Evolutionary conservation across 2,888 invertebrate species (phyloP).

Genomic region (Hedya salicella): DNA sequence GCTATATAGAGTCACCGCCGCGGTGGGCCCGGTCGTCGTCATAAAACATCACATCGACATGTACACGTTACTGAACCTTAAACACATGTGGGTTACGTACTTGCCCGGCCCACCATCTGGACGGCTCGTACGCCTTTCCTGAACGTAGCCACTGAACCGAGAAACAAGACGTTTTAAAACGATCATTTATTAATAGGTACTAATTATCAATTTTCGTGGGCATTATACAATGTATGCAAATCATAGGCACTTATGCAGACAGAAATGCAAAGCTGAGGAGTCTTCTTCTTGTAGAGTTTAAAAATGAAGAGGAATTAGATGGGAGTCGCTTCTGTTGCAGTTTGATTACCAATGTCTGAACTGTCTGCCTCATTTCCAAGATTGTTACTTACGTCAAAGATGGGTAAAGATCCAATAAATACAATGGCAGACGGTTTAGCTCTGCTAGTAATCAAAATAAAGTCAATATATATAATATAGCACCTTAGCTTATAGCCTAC

Average conservation of each 20-base stretch:
- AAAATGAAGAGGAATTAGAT: slow-evolving; percentile 46
- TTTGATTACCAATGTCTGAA: slow-evolving; percentile 40
- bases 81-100: slow-evolving; percentile 90
- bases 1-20: slow-evolving; percentile 69
- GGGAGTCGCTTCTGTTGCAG: slow-evolving; percentile 45
- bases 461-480: slow-evolving; percentile 40
- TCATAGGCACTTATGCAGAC: slow-evolving; percentile 65
- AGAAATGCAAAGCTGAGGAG: slow-evolving; percentile 73
- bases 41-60: slow-evolving; percentile 80
- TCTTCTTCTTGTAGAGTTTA: slow-evolving; percentile 50
- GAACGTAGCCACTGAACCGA: slow-evolving; percentile 98
- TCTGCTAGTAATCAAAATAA: slow-evolving; percentile 52
- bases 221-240: slow-evolving; percentile 63
- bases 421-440: slow-evolving; percentile 45
- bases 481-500: slow-evolving; percentile 44
- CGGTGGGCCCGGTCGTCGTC: slow-evolving; percentile 58
- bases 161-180: slow-evolving; percentile 76
- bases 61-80: slow-evolving; percentile 74
- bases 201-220: slow-evolving; percentile 61
- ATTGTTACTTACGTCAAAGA: slow-evolving; percentile 17
- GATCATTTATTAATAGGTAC: slow-evolving; percentile 56
- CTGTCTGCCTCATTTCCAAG: slow-evolving; percentile 40
- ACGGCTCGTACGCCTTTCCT: slow-evolving; percentile 99
- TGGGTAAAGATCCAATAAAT: slow-evolving; percentile 19
- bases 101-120: slow-evolving; percentile 99